These are phyloP conservation scores for Daubentonia madagascariensis DNA, from an alignment of 2,113 vertebrate species.

Conservation along the genomic window DNA sequence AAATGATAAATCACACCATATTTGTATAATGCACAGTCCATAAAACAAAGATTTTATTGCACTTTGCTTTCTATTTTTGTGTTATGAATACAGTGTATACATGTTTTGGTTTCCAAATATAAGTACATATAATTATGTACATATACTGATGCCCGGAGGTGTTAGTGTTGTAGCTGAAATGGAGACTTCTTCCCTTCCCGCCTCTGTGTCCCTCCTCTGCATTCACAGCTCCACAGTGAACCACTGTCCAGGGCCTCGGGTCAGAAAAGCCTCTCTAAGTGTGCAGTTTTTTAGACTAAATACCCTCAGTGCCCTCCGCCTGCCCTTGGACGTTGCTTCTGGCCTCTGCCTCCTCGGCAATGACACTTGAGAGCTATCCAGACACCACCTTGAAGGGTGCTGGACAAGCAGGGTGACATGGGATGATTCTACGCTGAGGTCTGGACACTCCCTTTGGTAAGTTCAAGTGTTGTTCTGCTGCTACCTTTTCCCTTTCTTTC, in stretches of 20 bases:
- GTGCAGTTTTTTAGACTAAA: not conserved
- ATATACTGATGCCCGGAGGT: not conserved
- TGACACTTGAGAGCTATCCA: rapidly evolving
- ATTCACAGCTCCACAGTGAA: no score
- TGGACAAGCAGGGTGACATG: not conserved
- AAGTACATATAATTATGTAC: not conserved
- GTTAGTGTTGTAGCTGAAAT: not conserved
- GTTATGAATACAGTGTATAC: not conserved
- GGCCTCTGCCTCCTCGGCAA: not conserved
- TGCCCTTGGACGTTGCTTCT: not conserved
- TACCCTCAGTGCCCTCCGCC: rapidly evolving
- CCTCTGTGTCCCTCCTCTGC: rapidly evolving
- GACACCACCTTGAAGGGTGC: no score
- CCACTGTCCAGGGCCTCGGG: not conserved
- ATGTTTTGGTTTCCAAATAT: slow-evolving; percentile 36
- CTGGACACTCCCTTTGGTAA: not conserved
- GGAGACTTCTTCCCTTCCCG: not conserved
- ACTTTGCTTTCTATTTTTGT: slow-evolving; percentile 7
- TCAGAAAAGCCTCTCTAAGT: not conserved
- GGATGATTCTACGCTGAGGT: rapidly evolving
- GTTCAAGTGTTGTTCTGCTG: not conserved
- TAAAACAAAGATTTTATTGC: not conserved
- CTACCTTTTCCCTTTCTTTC: not conserved
- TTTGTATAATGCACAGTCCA: not conserved
- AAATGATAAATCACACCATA: not conserved